phyloP scores from a whole-genome alignment of 1,140 invertebrate genomes.

The Orussus abietinus region DNA sequence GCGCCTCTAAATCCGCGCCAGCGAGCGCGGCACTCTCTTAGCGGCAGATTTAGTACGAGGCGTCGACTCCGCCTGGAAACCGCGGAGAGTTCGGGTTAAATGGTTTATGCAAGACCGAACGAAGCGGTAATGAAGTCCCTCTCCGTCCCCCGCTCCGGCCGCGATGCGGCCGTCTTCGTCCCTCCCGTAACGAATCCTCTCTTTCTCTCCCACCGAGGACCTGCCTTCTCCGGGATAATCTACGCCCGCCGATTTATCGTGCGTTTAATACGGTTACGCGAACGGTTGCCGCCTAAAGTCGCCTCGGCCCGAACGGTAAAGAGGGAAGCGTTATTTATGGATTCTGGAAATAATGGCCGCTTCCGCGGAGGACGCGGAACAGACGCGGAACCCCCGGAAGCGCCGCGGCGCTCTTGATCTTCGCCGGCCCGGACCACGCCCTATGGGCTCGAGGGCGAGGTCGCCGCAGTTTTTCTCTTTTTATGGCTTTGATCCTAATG shows the following conservation, averaged over 20 bases:
- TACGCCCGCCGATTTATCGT: constrained; percentile 49
- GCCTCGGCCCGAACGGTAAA: too few species aligned
- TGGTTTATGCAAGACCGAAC: constrained; percentile 53
- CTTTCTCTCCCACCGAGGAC: constrained; percentile 34
- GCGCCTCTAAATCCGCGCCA: too few species aligned
- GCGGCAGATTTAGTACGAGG: constrained; percentile 44
- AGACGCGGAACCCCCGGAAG: too few species aligned
- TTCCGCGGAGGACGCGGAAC: not conserved
- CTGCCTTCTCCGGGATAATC: constrained; percentile 43
- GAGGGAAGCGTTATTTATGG: too few species aligned
- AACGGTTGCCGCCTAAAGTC: constrained; percentile 24
- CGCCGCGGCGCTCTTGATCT: too few species aligned
- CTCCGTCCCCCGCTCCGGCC: not conserved
- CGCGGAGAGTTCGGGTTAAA: constrained; percentile 51
- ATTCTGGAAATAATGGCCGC: too few species aligned
- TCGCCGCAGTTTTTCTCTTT: not conserved
- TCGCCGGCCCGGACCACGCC: too few species aligned
- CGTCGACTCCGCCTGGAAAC: constrained; percentile 48
- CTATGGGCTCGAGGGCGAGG: too few species aligned
- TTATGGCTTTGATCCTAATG: too few species aligned
- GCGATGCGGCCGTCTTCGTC: too few species aligned
- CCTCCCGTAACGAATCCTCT: too few species aligned
- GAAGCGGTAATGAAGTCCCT: constrained; percentile 49
- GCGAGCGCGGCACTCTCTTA: constrained; percentile 1
- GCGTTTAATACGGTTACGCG: constrained; percentile 46